Conservation (phyloP, 2,888 invertebrate species). For the Eristalinus aeneus region DNA sequence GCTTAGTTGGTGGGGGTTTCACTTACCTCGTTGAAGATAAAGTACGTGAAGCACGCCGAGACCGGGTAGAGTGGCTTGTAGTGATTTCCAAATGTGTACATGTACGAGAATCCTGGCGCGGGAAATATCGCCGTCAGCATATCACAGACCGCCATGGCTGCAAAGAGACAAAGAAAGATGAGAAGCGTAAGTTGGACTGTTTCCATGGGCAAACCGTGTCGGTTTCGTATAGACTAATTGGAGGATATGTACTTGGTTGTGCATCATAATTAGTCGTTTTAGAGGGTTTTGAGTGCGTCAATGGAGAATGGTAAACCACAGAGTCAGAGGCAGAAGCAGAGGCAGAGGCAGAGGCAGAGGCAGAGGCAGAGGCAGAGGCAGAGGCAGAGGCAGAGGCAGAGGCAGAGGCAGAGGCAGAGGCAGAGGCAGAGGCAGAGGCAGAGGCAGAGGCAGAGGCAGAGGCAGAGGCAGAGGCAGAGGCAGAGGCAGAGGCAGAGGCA, state of each 20-base stretch:
- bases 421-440: constrained; percentile 1
- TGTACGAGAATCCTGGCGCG: constrained; percentile 94
- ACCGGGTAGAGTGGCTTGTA: constrained; percentile 89
- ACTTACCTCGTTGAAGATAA: constrained; percentile 89
- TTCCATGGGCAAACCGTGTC: background rate
- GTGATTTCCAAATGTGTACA: constrained; percentile 94
- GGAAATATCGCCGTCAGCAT: constrained; percentile 95
- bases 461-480: background rate
- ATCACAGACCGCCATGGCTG: constrained; percentile 96
- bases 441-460: background rate
- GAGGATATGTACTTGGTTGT: background rate
- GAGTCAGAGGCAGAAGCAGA: background rate
- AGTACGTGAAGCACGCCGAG: constrained; percentile 89
- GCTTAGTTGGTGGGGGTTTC: constrained; percentile 20
- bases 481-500: background rate
- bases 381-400: constrained; percentile 9
- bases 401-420: constrained; percentile 7
- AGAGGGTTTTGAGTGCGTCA: no score
- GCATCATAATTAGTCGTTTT: no score
- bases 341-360: constrained; percentile 9
- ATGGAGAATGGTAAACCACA: no score
- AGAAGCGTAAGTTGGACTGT: constrained; percentile 8
- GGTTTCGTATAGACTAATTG: background rate
- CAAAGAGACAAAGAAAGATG: constrained; percentile 41
- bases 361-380: constrained; percentile 1